Conservation (phyloP, 2,888 invertebrate genomes). For the Thymelicus lineola region DNA sequence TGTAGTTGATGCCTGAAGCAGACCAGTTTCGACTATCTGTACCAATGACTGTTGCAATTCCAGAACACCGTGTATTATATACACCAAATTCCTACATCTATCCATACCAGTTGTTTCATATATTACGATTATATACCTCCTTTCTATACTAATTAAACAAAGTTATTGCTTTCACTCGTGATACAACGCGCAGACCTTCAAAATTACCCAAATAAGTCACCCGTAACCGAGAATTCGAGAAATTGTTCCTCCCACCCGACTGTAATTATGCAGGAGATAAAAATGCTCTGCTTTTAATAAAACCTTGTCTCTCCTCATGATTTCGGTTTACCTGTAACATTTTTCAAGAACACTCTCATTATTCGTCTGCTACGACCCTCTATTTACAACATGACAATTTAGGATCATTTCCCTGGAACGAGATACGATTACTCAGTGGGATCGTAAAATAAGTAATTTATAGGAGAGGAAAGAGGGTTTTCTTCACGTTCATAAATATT, state of each 20-base stretch:
- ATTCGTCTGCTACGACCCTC: constrained; percentile 52
- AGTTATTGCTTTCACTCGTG: constrained; percentile 10
- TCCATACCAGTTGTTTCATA: too few species aligned
- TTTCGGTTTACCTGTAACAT: constrained; percentile 32
- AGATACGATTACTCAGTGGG: constrained; percentile 71
- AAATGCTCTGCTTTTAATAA: constrained; percentile 17
- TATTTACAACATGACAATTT: constrained; percentile 66
- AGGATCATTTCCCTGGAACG: constrained; percentile 60
- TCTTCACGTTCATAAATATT: constrained; percentile 59
- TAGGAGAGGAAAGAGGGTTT: constrained; percentile 52
- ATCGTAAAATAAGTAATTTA: constrained; percentile 79
- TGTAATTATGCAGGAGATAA: constrained; percentile 21
- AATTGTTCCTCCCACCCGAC: constrained; percentile 17
- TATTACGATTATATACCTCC: background rate
- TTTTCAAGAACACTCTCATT: constrained; percentile 52
- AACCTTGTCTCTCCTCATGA: constrained; percentile 18
- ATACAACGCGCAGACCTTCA: constrained; percentile 15
- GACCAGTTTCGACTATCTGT: constrained; percentile 4
- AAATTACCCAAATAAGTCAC: constrained; percentile 24
- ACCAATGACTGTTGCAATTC: background rate
- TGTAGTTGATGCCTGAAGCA: constrained; percentile 4
- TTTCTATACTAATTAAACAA: constrained; percentile 9
- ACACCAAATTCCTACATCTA: too few species aligned
- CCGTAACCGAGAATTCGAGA: constrained; percentile 18
- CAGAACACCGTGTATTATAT: too few species aligned